Percentiles rank a stretch among this genome's conserved stretches.
phyloP scores from a whole-genome alignment of 1,140 invertebrate genomes.

The Gonioctena quinquepunctata region DNA sequence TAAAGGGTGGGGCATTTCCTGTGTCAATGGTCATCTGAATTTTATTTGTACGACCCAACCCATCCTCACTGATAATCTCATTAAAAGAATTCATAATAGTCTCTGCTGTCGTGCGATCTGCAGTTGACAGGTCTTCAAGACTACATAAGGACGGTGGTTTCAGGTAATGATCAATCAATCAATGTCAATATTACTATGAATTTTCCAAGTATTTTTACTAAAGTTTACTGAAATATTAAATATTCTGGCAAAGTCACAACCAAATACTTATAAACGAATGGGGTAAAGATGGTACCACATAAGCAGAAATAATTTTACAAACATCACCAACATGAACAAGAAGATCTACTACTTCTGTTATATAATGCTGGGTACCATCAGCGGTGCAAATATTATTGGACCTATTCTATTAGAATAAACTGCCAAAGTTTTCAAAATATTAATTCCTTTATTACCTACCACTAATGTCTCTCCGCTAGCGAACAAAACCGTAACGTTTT shows the following conservation, averaged over 20 bases:
- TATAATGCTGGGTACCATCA: not conserved
- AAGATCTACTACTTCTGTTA: not conserved
- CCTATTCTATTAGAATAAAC: not conserved
- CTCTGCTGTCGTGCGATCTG: not conserved
- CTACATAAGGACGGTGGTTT: not conserved
- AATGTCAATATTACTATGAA: not conserved
- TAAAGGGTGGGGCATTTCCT: constrained; percentile 16
- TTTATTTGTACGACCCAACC: constrained; percentile 1
- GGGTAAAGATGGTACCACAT: constrained; percentile 9
- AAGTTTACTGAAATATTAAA: not conserved
- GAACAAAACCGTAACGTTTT: no score
- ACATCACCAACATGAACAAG: not conserved
- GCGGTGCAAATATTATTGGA: constrained; percentile 5
- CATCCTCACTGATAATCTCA: not conserved
- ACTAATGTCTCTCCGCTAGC: not conserved
- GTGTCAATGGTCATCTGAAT: constrained; percentile 2
- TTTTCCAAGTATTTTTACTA: not conserved
- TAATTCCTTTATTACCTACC: not conserved
- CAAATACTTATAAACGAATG: constrained; percentile 4
- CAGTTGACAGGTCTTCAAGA: not conserved
- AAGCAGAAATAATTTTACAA: not conserved
- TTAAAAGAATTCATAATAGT: not conserved
- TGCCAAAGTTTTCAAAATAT: not conserved
- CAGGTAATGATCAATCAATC: not conserved
- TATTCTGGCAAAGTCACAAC: not conserved